These are phyloP conservation scores for Melanostoma scalare DNA, from an alignment of 2,888 invertebrate species.

Conservation along the genomic window DNA sequence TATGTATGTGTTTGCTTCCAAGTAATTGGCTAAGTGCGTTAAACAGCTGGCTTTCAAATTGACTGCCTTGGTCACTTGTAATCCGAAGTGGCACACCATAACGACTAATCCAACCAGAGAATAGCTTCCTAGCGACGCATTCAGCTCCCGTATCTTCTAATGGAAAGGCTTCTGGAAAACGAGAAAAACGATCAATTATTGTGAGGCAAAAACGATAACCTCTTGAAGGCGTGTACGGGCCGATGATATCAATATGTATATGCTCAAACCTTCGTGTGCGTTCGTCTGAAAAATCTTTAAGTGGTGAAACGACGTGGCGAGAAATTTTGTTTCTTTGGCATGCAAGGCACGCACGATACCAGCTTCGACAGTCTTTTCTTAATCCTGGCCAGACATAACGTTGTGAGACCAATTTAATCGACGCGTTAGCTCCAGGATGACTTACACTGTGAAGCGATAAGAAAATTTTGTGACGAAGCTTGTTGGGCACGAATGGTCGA, in stretches of 20 bases:
- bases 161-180: too few species aligned
- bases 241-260: slow-evolving; percentile 7
- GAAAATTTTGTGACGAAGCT: not conserved
- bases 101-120: slow-evolving; percentile 5
- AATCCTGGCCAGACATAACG: slow-evolving; percentile 21
- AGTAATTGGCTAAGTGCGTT: slow-evolving; percentile 7
- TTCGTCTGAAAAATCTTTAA: not conserved
- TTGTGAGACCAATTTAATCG: slow-evolving; percentile 15
- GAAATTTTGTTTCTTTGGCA: not conserved
- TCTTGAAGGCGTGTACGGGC: not conserved
- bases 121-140: not conserved
- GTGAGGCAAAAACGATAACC: slow-evolving; percentile 8
- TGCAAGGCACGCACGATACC: not conserved
- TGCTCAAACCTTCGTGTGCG: slow-evolving; percentile 1
- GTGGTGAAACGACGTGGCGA: not conserved
- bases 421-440: slow-evolving; percentile 22
- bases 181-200: not conserved
- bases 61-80: slow-evolving; percentile 13
- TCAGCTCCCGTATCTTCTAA: too few species aligned
- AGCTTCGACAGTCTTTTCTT: not conserved
- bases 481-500: not conserved
- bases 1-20: slow-evolving; percentile 7
- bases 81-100: slow-evolving; percentile 20
- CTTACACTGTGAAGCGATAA: slow-evolving; percentile 9
- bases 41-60: slow-evolving; percentile 29